phyloP scores from a whole-genome alignment of 2,888 invertebrate species.

The Cephalotes varians region DNA sequence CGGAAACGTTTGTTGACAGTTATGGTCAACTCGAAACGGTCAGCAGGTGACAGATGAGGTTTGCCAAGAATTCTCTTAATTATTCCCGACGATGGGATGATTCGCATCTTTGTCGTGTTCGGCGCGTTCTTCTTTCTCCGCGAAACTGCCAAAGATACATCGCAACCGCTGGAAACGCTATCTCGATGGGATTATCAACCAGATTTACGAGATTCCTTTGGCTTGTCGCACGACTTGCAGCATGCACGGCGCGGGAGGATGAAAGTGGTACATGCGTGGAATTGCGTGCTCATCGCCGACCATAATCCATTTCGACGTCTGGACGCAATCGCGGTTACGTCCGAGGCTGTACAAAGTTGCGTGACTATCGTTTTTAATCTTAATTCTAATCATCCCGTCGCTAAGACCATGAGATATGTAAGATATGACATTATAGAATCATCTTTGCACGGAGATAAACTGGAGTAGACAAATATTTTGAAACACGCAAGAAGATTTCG shows the following conservation, averaged over 20 bases:
- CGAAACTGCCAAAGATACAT: conserved; percentile 28
- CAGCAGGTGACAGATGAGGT: conserved; percentile 25
- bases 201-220: conserved; percentile 51
- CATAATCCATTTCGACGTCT: conserved; percentile 52
- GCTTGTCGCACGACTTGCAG: conserved; percentile 10
- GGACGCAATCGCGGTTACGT: conserved; percentile 37
- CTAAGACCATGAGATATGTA: neutral
- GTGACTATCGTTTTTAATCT: conserved; percentile 64
- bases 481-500: neutral
- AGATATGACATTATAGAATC: neutral
- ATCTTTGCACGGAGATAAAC: neutral
- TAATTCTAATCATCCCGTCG: neutral
- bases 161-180: conserved; percentile 18
- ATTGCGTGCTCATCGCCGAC: conserved; percentile 15
- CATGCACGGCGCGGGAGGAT: neutral
- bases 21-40: neutral
- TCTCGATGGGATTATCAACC: conserved; percentile 58
- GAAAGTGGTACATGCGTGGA: neutral
- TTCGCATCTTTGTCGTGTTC: conserved; percentile 41
- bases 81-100: conserved; percentile 26
- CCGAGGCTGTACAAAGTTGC: conserved; percentile 46
- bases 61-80: conserved; percentile 51
- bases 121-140: neutral
- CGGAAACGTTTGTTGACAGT: conserved; percentile 15
- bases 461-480: neutral